Evolutionary conservation across 2,113 vertebrate genomes (phyloP).

Genomic region (Malurus elegans): DNA sequence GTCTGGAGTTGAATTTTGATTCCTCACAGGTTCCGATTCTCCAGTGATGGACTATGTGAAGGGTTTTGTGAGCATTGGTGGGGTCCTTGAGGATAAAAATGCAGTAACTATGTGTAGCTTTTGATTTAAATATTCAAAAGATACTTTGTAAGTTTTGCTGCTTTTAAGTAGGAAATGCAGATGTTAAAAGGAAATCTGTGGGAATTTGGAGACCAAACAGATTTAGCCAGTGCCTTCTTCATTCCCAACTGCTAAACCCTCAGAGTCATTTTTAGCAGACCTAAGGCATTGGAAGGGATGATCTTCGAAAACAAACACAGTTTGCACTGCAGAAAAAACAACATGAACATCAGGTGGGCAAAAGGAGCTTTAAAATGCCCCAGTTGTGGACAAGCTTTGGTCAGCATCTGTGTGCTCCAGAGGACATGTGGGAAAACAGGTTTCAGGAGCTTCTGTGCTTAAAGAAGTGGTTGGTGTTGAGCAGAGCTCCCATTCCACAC

Average conservation of each 20-base stretch:
- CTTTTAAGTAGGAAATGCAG: not conserved
- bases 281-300: not conserved
- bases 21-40: not conserved
- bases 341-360: not conserved
- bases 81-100: not conserved
- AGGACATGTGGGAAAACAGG: rapidly evolving
- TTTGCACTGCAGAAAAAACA: not conserved
- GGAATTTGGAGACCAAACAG: not conserved
- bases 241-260: not conserved
- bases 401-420: not conserved
- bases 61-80: rapidly evolving
- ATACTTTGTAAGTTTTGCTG: not conserved
- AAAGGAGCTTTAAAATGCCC: not conserved
- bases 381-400: not conserved
- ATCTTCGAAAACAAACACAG: not conserved
- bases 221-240: not conserved
- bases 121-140: not conserved
- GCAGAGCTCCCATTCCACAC: rapidly evolving
- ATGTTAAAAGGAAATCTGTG: not conserved
- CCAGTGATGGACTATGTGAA: not conserved
- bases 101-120: rapidly evolving
- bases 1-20: not conserved
- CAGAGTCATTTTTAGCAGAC: not conserved
- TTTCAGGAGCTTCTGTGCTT: not conserved
- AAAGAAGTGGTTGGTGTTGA: not conserved